Percentiles rank a stretch among this genome's conserved stretches.
phyloP scores from a whole-genome alignment of 2,888 invertebrate species.

The Copidosoma aretas region DNA sequence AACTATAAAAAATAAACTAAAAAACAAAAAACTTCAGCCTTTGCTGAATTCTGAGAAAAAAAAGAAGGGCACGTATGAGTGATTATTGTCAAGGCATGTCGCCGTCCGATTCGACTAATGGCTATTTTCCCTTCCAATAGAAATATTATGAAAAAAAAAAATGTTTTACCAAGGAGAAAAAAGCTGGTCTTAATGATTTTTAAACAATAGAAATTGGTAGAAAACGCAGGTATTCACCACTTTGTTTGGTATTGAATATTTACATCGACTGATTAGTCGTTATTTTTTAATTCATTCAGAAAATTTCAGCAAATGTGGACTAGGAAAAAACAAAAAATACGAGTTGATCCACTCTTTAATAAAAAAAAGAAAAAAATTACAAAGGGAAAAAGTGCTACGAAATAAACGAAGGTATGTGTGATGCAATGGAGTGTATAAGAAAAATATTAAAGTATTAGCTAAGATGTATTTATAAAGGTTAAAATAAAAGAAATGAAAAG shows the following conservation, averaged over 20 bases:
- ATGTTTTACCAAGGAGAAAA: background rate
- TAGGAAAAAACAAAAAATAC: constrained; percentile 10
- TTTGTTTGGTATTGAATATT: background rate
- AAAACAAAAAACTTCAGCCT: background rate
- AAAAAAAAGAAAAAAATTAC: constrained; percentile 10
- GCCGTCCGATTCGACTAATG: background rate
- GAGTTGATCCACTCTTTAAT: constrained; percentile 12
- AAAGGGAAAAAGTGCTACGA: background rate
- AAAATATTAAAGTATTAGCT: constrained; percentile 27
- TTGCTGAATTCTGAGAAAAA: background rate
- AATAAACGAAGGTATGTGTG: background rate
- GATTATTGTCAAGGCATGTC: background rate
- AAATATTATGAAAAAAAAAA: background rate
- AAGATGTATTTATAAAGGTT: constrained; percentile 26
- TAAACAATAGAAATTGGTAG: background rate
- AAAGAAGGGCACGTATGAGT: background rate
- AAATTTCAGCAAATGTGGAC: background rate
- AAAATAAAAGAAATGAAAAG: background rate
- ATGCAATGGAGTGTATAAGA: constrained; percentile 6
- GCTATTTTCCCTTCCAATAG: background rate
- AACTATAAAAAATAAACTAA: background rate
- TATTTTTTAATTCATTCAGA: background rate
- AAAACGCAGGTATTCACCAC: background rate
- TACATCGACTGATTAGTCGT: background rate
- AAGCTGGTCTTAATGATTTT: background rate